Evolutionary conservation across 1,140 invertebrate species (phyloP).

Genomic region (Teleopsis dalmanni): DNA sequence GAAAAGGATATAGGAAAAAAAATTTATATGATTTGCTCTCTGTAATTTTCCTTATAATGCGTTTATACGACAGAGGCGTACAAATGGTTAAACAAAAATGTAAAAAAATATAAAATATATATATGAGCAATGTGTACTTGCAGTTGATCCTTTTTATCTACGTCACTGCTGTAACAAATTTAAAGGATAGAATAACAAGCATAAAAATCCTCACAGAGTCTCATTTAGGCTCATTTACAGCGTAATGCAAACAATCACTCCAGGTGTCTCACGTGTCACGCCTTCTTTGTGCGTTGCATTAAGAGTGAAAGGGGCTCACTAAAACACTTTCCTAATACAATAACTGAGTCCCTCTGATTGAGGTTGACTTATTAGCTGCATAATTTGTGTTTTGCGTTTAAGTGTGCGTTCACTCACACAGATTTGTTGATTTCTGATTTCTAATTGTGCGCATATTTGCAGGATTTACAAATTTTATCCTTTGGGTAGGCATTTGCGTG

Average conservation of each 20-base stretch:
- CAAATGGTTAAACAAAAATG: no score
- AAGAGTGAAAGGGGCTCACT: background rate
- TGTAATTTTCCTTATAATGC: background rate
- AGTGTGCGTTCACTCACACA: background rate
- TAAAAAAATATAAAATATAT: no score
- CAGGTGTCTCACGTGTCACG: slow-evolving; percentile 43
- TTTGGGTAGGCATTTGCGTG: no score
- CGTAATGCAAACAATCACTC: slow-evolving; percentile 31
- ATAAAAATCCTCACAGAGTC: no score
- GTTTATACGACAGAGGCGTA: no score
- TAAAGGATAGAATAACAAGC: no score
- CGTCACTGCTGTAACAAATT: no score
- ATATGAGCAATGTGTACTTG: no score
- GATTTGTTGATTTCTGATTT: background rate
- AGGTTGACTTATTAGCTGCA: slow-evolving; percentile 14
- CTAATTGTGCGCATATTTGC: background rate
- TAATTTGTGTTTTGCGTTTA: slow-evolving; percentile 6
- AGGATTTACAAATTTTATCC: no score
- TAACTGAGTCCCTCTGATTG: slow-evolving; percentile 3
- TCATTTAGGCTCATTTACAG: slow-evolving; percentile 7
- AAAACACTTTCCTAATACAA: background rate
- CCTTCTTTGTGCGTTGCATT: slow-evolving; percentile 13
- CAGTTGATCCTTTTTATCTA: no score
- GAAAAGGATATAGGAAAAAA: background rate
- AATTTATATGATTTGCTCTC: background rate